phyloP scores from a whole-genome alignment of 2,888 invertebrate genomes.

The Clistopyga incitator region DNA sequence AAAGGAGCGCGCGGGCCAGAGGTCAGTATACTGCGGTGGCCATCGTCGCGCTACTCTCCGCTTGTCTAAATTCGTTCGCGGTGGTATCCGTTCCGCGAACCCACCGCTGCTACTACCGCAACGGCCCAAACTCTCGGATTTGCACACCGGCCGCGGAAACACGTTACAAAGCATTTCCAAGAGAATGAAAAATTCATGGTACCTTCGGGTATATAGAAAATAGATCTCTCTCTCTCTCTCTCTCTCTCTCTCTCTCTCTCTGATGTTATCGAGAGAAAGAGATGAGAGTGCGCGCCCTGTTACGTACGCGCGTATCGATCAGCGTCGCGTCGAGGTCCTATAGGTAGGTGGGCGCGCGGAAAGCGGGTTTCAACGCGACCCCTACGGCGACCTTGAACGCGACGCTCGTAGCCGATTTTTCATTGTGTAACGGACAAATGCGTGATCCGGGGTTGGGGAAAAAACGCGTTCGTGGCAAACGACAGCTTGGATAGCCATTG shows the following conservation, averaged over 20 bases:
- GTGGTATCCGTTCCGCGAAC: conserved; percentile 72
- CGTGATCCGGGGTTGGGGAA: conserved; percentile 16
- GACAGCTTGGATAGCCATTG: background rate
- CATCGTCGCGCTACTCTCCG: conserved; percentile 53
- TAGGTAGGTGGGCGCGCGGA: background rate
- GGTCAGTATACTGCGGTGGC: conserved; percentile 68
- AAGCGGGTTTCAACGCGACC: background rate
- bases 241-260: conserved; percentile 35
- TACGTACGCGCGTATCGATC: conserved; percentile 60
- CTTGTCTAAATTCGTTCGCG: conserved; percentile 67
- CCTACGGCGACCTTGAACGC: background rate
- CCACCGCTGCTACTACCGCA: conserved; percentile 1
- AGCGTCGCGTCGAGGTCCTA: conserved; percentile 33
- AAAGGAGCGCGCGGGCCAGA: conserved; percentile 57
- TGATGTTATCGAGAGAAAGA: conserved; percentile 57
- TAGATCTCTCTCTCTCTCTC: conserved; percentile 30
- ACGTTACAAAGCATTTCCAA: conserved; percentile 14
- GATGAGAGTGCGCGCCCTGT: conserved; percentile 57
- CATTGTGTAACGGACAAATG: background rate
- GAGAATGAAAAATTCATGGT: background rate
- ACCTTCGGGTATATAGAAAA: no score
- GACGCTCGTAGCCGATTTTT: background rate
- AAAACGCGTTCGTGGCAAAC: background rate
- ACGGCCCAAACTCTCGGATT: background rate
- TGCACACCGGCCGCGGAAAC: background rate